Evolutionary conservation across 1,140 invertebrate genomes (phyloP).

Genomic region (Drosophila nikananu): DNA sequence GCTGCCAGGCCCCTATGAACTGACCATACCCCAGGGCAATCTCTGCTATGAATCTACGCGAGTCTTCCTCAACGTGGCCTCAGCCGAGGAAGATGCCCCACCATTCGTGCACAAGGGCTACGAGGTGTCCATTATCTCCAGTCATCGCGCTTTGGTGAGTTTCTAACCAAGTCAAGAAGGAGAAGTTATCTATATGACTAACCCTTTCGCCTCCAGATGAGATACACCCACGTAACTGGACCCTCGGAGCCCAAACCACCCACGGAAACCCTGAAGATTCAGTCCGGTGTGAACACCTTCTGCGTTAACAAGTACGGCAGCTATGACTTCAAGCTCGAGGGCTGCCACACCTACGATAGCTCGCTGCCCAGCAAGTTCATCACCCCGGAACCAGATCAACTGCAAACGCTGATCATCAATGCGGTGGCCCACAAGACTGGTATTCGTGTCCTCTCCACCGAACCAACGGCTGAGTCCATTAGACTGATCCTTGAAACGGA

Average conservation of each 20-base stretch:
- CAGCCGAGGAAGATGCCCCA: constrained; percentile 89
- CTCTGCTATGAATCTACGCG: constrained; percentile 91
- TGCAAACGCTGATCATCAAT: constrained; percentile 79
- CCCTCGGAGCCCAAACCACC: constrained; percentile 45
- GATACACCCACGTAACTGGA: constrained; percentile 61
- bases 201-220: constrained; percentile 51
- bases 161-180: not conserved
- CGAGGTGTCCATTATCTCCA: constrained; percentile 87
- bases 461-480: constrained; percentile 79
- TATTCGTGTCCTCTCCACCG: constrained; percentile 83
- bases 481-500: constrained; percentile 81
- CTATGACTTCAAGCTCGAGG: constrained; percentile 91
- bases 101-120: constrained; percentile 92
- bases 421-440: constrained; percentile 86
- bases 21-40: constrained; percentile 88
- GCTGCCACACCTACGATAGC: constrained; percentile 92
- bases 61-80: constrained; percentile 89
- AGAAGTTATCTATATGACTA: too few species aligned
- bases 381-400: constrained; percentile 69
- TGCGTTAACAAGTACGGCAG: constrained; percentile 90
- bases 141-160: constrained; percentile 88
- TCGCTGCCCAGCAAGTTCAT: constrained; percentile 79
- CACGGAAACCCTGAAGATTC: constrained; percentile 74
- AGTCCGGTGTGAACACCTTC: constrained; percentile 87
- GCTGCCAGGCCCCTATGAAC: constrained; percentile 92